Percentiles rank a stretch among this genome's conserved stretches.
Evolutionary conservation across 2,888 invertebrate genomes (phyloP).

Genomic region (Lasioglossum leucozonium): DNA sequence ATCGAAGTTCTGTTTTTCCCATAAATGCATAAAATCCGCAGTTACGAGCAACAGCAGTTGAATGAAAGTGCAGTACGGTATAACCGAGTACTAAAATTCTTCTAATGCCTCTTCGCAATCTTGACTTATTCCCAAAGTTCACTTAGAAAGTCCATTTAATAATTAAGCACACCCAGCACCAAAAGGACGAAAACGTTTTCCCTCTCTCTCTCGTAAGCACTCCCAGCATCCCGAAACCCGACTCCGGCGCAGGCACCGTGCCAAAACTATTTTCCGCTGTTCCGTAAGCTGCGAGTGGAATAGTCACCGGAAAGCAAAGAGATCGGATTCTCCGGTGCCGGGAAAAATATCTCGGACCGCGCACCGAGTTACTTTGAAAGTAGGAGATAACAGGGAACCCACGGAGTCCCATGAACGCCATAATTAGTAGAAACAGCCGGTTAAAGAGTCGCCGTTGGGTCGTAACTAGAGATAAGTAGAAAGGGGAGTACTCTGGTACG

Average conservation of each 20-base stretch:
- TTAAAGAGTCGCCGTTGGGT: slow-evolving; percentile 35
- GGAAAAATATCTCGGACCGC: not conserved
- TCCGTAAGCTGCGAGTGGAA: not conserved
- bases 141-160: too few relatives aligned
- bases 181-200: too few relatives aligned
- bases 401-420: slow-evolving; percentile 30
- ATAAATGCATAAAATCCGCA: too few relatives aligned
- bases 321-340: not conserved
- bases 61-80: too few relatives aligned
- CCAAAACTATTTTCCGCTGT: not conserved
- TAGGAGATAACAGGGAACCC: slow-evolving; percentile 21
- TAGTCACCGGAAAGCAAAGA: not conserved
- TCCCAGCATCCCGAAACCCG: not conserved
- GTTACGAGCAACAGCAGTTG: too few relatives aligned
- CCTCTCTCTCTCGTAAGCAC: not conserved
- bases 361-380: not conserved
- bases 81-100: too few relatives aligned
- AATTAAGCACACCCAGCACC: too few relatives aligned
- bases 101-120: too few relatives aligned
- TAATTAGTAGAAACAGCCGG: slow-evolving; percentile 65
- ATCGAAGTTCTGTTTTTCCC: too few relatives aligned
- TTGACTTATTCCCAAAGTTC: too few relatives aligned
- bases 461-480: slow-evolving; percentile 61
- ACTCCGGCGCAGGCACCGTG: not conserved
- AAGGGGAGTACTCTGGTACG: slow-evolving; percentile 32